Evolutionary conservation across 2,113 vertebrate genomes (phyloP), one percentile per base, ranked within the genome.

Genomic region (Setophaga kirtlandii): DNA sequence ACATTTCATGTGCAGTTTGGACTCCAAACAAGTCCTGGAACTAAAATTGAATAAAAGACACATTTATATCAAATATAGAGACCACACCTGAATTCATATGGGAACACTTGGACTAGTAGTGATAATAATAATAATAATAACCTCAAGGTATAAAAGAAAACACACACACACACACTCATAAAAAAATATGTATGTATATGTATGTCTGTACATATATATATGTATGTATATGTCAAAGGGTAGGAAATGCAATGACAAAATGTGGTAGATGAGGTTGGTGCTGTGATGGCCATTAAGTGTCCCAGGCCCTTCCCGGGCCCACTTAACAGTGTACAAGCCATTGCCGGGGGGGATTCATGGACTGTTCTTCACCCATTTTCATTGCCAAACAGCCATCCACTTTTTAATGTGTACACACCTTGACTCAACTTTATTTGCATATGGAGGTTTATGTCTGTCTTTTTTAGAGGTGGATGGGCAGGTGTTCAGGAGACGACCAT

Each of bases 21-120:
- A 98, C 97, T 96, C 90, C 97, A 96, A 97, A 96, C 89, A 95
- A 96, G 96, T 98, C 96, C 96, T 97, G 97, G 97, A 98, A 98
- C 91, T 97, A 95, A 97, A 97, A 93, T 91, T 93, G 94, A 98
- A 98, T 96, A 96, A 98, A 96, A 98, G 98, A 98, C 98, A 96
- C 97, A 92, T 98, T 98, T 97, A 95, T 98, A 98, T 98, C 95
- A 92, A 96, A 92, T 93, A 88, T 98, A 98, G 97, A 98, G 97
- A 97, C 97, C 97, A 98, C 96, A 98, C 96, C 97, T 98, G 98
- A 97, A 97, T 97, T 98, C 97, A 96, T 97, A 97, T 95, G 98
- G 97, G 97, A 97, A 92, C 98, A 98, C 95, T 98, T 98, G 97
- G 98, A 98, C 93, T 95, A 97, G 95, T 96, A 97, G 90, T 95